Conservation (phyloP, 2,113 vertebrate species). For the Lycaon pictus region DNA sequence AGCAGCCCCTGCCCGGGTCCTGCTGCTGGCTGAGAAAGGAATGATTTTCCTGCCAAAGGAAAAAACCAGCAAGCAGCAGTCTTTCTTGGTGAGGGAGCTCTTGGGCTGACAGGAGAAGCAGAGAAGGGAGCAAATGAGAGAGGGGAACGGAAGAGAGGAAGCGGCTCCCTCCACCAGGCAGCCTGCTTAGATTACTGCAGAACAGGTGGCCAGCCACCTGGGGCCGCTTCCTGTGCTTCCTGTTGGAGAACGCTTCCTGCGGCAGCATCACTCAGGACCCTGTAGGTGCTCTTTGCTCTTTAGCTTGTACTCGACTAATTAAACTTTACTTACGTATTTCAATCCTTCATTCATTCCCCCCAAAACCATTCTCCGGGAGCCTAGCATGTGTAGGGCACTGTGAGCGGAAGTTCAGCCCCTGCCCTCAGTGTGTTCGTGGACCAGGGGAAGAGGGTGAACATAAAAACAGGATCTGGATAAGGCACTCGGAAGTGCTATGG, state of each 20-base stretch:
- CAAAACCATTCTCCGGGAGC: background rate
- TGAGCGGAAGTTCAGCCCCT: background rate
- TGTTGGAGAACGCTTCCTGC: background rate
- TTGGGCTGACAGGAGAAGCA: background rate
- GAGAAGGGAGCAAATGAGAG: background rate
- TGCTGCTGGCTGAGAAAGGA: conserved; percentile 52
- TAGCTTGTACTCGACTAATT: background rate
- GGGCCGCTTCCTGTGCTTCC: background rate
- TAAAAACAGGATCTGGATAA: background rate
- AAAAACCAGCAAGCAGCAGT: background rate
- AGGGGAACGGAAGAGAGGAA: background rate
- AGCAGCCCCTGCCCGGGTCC: background rate
- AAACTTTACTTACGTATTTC: background rate
- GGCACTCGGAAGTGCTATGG: no score
- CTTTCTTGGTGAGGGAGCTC: background rate
- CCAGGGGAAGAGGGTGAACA: background rate
- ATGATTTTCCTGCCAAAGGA: background rate
- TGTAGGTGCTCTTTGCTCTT: background rate
- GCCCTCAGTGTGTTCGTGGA: background rate
- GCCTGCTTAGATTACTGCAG: conserved; percentile 5
- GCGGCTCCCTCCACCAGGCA: background rate
- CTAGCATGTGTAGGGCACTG: rapidly evolving
- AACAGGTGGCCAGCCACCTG: background rate
- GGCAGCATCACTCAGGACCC: background rate
- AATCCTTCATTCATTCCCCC: background rate